Conservation (phyloP, 2,888 invertebrate genomes). For the Alloscopus bannaensis region DNA sequence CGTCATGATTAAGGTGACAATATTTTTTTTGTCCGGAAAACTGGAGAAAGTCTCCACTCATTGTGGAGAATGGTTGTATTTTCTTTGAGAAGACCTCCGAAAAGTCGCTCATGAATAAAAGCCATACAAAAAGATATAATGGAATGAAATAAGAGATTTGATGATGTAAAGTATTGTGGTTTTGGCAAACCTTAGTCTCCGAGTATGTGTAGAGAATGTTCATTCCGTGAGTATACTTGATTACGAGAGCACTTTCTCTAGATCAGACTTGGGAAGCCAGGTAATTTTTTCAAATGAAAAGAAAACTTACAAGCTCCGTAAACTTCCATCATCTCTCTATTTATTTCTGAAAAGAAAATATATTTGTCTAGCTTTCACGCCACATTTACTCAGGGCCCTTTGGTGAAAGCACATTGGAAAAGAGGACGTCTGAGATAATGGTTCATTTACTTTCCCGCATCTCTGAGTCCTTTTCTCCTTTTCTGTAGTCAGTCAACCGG, state of each 20-base stretch:
- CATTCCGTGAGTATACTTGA: too few species aligned
- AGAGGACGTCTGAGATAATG: conserved; percentile 35
- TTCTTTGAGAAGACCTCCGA: too few species aligned
- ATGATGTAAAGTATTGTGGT: too few species aligned
- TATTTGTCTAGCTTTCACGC: conserved; percentile 29
- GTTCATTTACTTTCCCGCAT: conserved; percentile 26
- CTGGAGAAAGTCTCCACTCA: too few species aligned
- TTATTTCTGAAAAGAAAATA: conserved; percentile 22
- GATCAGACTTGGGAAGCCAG: conserved; percentile 18
- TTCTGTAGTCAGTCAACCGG: conserved; percentile 3
- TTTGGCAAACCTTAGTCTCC: too few species aligned
- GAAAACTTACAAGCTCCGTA: conserved; percentile 11
- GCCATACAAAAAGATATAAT: too few species aligned
- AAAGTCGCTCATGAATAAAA: too few species aligned
- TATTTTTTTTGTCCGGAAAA: too few species aligned
- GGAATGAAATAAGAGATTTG: too few species aligned
- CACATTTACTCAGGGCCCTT: too few species aligned
- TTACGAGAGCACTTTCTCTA: neutral
- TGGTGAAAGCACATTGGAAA: conserved; percentile 1
- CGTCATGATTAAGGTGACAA: conserved; percentile 40
- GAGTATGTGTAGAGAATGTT: too few species aligned
- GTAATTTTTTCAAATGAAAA: conserved; percentile 37
- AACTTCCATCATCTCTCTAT: conserved; percentile 31
- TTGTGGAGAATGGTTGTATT: too few species aligned
- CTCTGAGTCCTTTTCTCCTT: conserved; percentile 4